Evolutionary conservation across 2,888 invertebrate species (phyloP).

Genomic region (Melieria picta): DNA sequence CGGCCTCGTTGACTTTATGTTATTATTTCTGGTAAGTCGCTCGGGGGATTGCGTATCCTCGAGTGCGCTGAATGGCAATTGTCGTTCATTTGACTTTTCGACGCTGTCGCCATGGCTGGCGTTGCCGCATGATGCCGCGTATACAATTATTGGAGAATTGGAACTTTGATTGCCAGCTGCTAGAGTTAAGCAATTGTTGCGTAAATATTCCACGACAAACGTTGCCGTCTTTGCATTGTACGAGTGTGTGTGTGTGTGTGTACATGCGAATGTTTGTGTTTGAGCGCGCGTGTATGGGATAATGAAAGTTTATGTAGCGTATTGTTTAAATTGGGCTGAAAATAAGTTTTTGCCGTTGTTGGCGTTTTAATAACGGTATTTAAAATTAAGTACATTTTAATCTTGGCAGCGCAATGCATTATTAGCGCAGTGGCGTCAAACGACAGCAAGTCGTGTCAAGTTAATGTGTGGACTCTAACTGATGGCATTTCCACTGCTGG

Average conservation of each 20-base stretch:
- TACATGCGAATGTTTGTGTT: too few relatives aligned
- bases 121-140: slow-evolving; percentile 2
- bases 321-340: slow-evolving; percentile 42
- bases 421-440: too few relatives aligned
- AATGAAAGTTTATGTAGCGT: slow-evolving; percentile 41
- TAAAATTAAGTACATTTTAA: too few relatives aligned
- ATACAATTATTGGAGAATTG: slow-evolving; percentile 51
- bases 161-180: slow-evolving; percentile 6
- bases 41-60: slow-evolving; percentile 41
- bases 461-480: too few relatives aligned
- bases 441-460: too few relatives aligned
- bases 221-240: neutral
- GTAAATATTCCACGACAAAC: neutral
- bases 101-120: slow-evolving; percentile 24
- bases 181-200: neutral
- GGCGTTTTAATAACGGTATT: too few relatives aligned
- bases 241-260: neutral
- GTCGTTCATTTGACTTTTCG: slow-evolving; percentile 55
- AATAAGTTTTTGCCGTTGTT: slow-evolving; percentile 43
- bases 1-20: slow-evolving; percentile 42
- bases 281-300: too few relatives aligned
- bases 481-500: too few relatives aligned
- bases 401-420: too few relatives aligned
- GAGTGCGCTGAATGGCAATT: slow-evolving; percentile 37
- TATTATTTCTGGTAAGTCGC: slow-evolving; percentile 48